Percentiles rank a stretch among this genome's conserved stretches.
phyloP scores from a whole-genome alignment of 2,797 vertebrate genomes.

The Cynodonichthys magdalenae region DNA sequence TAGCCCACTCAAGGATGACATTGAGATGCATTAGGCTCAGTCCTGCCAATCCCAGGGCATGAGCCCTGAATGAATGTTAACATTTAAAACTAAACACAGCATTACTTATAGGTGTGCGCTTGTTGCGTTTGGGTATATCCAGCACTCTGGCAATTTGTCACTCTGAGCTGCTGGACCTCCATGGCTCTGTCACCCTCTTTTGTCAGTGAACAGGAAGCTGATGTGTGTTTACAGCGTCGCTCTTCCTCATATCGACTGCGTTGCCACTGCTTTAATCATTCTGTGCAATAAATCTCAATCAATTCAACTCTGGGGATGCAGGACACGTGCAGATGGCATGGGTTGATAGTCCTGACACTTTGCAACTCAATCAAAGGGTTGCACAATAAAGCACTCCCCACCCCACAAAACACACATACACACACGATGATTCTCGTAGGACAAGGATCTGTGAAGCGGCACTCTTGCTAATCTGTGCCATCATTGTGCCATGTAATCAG shows the following conservation, averaged over 20 bases:
- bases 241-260: constrained; percentile 57
- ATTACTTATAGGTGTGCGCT: constrained; percentile 22
- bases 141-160: constrained; percentile 42
- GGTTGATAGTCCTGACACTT: constrained; percentile 72
- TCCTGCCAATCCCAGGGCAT: constrained; percentile 59
- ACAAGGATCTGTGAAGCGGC: constrained; percentile 60
- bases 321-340: constrained; percentile 70
- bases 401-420: neutral
- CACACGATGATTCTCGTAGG: constrained; percentile 49
- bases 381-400: constrained; percentile 48
- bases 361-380: constrained; percentile 71
- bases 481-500: constrained; percentile 61
- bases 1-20: constrained; percentile 71
- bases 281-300: constrained; percentile 77
- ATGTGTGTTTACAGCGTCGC: constrained; percentile 48
- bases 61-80: constrained; percentile 30
- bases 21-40: constrained; percentile 68
- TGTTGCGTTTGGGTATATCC: constrained; percentile 26
- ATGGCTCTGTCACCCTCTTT: constrained; percentile 45
- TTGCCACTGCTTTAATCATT: constrained; percentile 67
- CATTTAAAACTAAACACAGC: constrained; percentile 39
- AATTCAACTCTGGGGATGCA: constrained; percentile 58
- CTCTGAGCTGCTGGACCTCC: constrained; percentile 33
- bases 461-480: constrained; percentile 66
- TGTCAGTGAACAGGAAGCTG: constrained; percentile 63